Evolutionary conservation across 2,113 vertebrate genomes (phyloP).

Genomic region (Alouatta palliata): DNA sequence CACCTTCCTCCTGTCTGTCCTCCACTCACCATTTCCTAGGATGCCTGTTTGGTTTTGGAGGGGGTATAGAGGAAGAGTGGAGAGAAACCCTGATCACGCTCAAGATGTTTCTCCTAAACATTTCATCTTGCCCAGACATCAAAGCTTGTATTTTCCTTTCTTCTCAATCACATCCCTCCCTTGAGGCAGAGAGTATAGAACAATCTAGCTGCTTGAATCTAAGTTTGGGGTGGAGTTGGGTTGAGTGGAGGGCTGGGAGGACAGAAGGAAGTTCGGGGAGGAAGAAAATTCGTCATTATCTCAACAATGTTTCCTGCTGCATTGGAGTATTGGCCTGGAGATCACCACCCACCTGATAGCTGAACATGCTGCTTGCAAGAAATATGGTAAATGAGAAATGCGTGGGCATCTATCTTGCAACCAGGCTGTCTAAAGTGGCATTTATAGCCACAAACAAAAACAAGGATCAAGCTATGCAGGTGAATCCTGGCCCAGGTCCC

Average conservation of each 20-base stretch:
- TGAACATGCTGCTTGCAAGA: not conserved
- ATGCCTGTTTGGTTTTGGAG: slow-evolving; percentile 27
- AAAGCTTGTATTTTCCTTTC: slow-evolving; percentile 40
- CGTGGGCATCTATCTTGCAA: not conserved
- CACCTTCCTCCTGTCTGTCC: not conserved
- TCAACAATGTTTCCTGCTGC: not conserved
- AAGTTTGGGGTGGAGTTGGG: not conserved
- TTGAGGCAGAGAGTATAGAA: not conserved
- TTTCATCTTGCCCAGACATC: slow-evolving; percentile 46
- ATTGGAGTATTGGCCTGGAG: not conserved
- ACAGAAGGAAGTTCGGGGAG: not conserved
- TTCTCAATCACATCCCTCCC: not conserved
- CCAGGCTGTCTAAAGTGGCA: not conserved
- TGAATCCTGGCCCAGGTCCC: not conserved
- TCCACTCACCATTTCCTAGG: not conserved
- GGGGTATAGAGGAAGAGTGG: not conserved
- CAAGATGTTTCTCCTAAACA: slow-evolving; percentile 49
- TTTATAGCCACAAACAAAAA: not conserved
- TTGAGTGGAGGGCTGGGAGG: not conserved
- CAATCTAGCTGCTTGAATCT: not conserved
- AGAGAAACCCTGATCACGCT: slow-evolving; percentile 17
- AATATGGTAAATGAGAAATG: not conserved
- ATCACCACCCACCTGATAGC: not conserved
- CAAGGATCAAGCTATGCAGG: not conserved
- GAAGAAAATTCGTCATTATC: not conserved